Base-by-base conservation (phyloP, 1,140 invertebrate species). In the Maconellicoccus hirsutus region DNA sequence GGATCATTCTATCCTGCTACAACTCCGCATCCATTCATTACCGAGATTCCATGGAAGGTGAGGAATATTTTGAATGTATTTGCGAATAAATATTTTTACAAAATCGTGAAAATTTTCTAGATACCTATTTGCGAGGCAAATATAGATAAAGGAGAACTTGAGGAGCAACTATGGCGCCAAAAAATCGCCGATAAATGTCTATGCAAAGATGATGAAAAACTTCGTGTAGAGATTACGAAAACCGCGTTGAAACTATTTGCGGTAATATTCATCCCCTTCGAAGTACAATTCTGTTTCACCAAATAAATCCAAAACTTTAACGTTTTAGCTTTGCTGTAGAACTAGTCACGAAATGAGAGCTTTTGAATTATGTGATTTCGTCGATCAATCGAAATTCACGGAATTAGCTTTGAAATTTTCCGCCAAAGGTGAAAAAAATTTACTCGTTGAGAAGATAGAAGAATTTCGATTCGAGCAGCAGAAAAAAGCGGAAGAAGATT, bases 211-310 rank as follows among this genome's bases (percentile, higher is more conserved):
- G 76, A 79, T 23, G 79, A 80, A 72, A 86, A 89, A 7, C 82
- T 86, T 8, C 82, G 85, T 7, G 87, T 86, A 76, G 79, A 82
- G 21, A 83, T 85, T 4, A 86, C 89, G 73, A 88, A 94, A 78
- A 84, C 86, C n/a, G 84, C 94, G 26, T 85, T 97, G 73, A 94
- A 93, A 81, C 78, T 96, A 22, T 96, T 98, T 83, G 92, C 92
- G 21, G 90, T 93, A 81, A 85, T 81, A 75, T 63, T 61, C 10
- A 8, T 59, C 42, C n/a, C 59, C 21, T 69, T 25, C 27, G 26
- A 23, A 19, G 39, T 29, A 6, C 1, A n/a, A 70, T 69, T 26
- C 10, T 10, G 61, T 14, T 12, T 8, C 2, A 21, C 3, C 7
- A 16, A 71, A 71, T 61, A 76, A n/a, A 52, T 66, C 70, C 7